Conservation (phyloP, 2,888 invertebrate genomes). For the Tetranychus piercei region DNA sequence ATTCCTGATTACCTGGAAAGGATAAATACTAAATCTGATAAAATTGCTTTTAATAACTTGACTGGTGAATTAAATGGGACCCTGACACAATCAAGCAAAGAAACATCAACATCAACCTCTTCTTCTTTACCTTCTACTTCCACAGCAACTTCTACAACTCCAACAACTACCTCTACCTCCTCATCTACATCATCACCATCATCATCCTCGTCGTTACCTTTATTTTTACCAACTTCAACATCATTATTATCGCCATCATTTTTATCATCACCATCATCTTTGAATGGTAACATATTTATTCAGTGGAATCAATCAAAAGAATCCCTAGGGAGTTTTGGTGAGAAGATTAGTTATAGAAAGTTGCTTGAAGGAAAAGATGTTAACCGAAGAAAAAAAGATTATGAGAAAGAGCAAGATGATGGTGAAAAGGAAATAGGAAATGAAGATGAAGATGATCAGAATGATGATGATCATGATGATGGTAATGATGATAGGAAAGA, state of each 20-base stretch:
- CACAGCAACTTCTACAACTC: neutral
- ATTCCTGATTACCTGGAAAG: slow-evolving; percentile 53
- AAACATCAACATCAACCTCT: neutral
- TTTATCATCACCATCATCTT: neutral
- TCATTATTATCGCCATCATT: neutral
- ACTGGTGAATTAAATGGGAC: too few species aligned
- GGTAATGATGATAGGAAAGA: neutral
- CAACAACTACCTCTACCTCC: neutral
- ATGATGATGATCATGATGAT: neutral
- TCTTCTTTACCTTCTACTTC: neutral
- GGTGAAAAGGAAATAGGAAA: neutral
- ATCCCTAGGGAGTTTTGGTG: neutral
- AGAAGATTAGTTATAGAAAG: neutral
- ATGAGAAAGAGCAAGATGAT: neutral
- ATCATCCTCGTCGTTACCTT: neutral
- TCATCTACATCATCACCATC: neutral
- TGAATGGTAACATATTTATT: neutral
- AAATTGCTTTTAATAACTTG: neutral
- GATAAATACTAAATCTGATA: slow-evolving; percentile 28
- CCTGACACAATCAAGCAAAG: neutral
- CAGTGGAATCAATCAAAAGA: neutral
- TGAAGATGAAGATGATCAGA: neutral
- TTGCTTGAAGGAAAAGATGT: neutral
- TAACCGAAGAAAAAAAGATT: neutral
- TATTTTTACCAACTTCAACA: neutral